Conservation (phyloP, 2,797 vertebrate species). For the Sebastes baramenuke region DNA sequence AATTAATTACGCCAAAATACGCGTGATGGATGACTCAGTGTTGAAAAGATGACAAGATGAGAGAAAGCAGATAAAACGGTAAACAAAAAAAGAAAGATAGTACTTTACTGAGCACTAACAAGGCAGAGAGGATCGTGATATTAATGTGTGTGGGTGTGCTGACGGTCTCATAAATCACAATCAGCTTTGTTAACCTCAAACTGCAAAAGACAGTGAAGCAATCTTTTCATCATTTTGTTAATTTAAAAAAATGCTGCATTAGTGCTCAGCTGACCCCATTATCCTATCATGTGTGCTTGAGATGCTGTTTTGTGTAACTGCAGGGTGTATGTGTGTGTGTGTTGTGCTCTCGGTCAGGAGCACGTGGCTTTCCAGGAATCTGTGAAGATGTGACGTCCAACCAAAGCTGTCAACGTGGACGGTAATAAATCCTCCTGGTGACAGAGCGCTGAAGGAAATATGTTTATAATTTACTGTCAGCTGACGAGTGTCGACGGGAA, state of each 20-base stretch:
- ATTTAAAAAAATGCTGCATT: background rate
- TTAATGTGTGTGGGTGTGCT: conserved; percentile 23
- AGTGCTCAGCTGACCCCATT: background rate
- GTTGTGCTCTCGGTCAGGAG: background rate
- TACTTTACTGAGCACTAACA: background rate
- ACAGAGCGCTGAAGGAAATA: conserved; percentile 59
- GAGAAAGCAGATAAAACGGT: background rate
- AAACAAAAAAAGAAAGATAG: background rate
- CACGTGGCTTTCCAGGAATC: conserved; percentile 47
- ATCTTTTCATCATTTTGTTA: background rate
- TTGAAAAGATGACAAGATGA: conserved; percentile 2
- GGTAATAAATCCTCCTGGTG: conserved; percentile 47
- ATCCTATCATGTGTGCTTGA: background rate
- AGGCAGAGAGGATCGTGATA: background rate
- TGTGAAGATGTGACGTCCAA: conserved; percentile 37
- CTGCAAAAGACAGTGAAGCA: background rate
- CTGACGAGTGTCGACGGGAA: conserved; percentile 43
- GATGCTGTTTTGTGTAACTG: background rate
- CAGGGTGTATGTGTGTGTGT: background rate
- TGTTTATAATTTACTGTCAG: conserved; percentile 56
- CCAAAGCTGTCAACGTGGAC: conserved; percentile 50
- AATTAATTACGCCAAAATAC: background rate
- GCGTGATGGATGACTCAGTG: background rate
- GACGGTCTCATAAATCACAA: conserved; percentile 16
- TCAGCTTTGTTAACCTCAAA: background rate